These are phyloP conservation scores for Punctoribates punctum DNA, from an alignment of 2,888 invertebrate genomes.

Conservation along the genomic window DNA sequence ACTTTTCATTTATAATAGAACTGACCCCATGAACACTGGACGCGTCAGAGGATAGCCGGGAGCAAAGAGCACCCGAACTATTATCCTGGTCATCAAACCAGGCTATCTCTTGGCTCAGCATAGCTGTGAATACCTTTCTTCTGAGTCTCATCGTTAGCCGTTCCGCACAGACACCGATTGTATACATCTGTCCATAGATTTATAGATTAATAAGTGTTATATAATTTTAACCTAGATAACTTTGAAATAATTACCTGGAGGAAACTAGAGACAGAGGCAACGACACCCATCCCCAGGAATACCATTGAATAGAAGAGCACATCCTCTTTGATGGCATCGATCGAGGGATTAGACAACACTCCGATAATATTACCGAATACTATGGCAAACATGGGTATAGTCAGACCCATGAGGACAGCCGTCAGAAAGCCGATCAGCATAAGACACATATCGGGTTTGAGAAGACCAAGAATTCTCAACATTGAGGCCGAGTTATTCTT, in stretches of 20 bases:
- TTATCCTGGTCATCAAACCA: conserved; percentile 55
- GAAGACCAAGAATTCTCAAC: conserved; percentile 15
- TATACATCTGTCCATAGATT: conserved; percentile 3
- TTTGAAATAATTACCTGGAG: conserved; percentile 57
- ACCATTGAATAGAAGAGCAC: conserved; percentile 64
- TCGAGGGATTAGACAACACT: conserved; percentile 58
- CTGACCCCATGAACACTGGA: conserved; percentile 59
- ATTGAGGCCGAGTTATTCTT: background rate
- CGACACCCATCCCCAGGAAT: conserved; percentile 65
- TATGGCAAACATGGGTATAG: conserved; percentile 69
- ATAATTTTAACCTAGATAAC: too few species aligned
- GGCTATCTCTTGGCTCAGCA: conserved; percentile 54
- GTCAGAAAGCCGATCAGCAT: conserved; percentile 62
- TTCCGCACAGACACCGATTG: conserved; percentile 50
- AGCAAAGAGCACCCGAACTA: conserved; percentile 54
- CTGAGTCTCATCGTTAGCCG: conserved; percentile 52
- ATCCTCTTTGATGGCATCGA: conserved; percentile 59
- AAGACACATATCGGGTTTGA: conserved; percentile 30
- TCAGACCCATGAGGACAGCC: conserved; percentile 65
- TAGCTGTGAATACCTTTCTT: conserved; percentile 54
- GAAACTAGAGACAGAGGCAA: conserved; percentile 64
- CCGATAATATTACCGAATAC: conserved; percentile 71
- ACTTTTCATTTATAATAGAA: too few species aligned
- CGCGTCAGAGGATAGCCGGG: conserved; percentile 55
- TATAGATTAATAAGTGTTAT: too few species aligned